phyloP scores from a whole-genome alignment of 2,888 invertebrate genomes.

The Euplagia quadripunctaria region DNA sequence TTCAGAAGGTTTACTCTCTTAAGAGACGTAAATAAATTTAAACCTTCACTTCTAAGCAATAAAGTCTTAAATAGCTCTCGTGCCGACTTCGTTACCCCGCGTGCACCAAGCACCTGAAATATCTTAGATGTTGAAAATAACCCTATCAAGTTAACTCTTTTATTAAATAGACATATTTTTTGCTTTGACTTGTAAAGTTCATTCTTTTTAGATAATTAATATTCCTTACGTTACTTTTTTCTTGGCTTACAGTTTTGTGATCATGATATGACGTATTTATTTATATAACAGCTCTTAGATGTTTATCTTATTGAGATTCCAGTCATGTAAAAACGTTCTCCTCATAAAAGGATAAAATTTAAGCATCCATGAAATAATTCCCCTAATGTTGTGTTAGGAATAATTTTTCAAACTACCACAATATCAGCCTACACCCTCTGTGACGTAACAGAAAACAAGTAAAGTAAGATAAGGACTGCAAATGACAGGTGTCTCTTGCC shows the following conservation, averaged over 20 bases:
- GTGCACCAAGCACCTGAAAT: not conserved
- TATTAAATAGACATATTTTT: no score
- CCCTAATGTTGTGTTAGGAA: not conserved
- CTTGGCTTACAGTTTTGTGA: no score
- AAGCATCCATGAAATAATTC: not conserved
- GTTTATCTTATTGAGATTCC: not conserved
- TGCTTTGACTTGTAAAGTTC: no score
- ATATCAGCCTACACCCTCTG: conserved; percentile 25
- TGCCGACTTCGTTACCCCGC: not conserved
- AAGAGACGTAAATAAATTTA: not conserved
- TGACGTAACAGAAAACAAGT: conserved; percentile 41
- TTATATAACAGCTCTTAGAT: no score
- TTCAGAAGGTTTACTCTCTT: not conserved
- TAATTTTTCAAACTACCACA: conserved; percentile 13
- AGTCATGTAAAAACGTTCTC: not conserved
- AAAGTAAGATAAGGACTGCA: conserved; percentile 54
- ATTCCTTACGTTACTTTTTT: no score
- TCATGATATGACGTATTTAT: no score
- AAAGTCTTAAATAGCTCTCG: not conserved
- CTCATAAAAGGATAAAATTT: not conserved
- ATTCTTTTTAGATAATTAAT: no score
- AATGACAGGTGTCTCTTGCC: conserved; percentile 59
- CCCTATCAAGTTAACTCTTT: no score
- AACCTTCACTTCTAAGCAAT: not conserved
- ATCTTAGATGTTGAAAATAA: not conserved